These are phyloP conservation scores for Catharus ustulatus DNA, from an alignment of 2,797 vertebrate species.

Conservation along the genomic window DNA sequence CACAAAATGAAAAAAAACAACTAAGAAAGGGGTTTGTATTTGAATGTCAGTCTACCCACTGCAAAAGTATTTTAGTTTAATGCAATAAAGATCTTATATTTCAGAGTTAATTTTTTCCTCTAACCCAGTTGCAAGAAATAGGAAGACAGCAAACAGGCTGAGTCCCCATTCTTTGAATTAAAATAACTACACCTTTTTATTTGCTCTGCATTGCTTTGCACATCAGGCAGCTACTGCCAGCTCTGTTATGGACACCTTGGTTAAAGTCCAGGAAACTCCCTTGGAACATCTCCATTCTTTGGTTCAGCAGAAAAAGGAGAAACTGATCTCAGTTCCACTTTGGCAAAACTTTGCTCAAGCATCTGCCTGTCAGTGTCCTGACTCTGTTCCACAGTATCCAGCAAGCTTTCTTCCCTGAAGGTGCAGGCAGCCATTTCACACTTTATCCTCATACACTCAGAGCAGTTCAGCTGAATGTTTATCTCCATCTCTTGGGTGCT, in stretches of 20 bases:
- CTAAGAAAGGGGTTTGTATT: not conserved
- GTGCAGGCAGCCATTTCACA: not conserved
- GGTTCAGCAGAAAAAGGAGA: not conserved
- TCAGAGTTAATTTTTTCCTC: not conserved
- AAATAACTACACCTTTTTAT: not conserved
- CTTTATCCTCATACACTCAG: not conserved
- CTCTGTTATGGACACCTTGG: not conserved
- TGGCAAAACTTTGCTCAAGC: not conserved
- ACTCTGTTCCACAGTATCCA: not conserved
- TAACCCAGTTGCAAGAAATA: not conserved
- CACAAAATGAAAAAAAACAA: not conserved
- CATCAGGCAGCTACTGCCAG: not conserved
- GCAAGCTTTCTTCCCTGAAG: not conserved
- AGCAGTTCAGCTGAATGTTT: not conserved
- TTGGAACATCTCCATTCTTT: not conserved
- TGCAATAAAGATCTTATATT: not conserved
- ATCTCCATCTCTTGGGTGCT: not conserved
- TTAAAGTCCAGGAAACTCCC: conserved; percentile 27
- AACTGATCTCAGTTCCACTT: not conserved
- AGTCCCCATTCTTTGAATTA: not conserved
- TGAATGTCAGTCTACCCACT: not conserved
- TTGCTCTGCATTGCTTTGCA: not conserved
- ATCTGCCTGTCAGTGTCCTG: not conserved
- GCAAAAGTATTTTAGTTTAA: not conserved
- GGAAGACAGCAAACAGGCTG: not conserved